Base-by-base conservation (phyloP, 2,797 vertebrate genomes). In the Anguilla anguilla region DNA sequence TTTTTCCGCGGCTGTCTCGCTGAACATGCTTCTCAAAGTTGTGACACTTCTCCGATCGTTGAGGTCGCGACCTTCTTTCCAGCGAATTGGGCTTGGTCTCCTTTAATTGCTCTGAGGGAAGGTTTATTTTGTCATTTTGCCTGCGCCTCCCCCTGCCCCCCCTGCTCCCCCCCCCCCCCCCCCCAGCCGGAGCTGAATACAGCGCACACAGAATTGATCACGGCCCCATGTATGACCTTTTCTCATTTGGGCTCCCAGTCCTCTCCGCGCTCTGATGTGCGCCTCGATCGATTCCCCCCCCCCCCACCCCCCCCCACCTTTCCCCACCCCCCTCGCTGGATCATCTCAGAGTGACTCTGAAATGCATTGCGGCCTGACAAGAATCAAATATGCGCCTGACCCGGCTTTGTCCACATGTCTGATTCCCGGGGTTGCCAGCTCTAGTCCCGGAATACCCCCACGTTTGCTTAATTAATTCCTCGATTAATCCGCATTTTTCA, bases 221-320 rank as follows among this genome's bases (percentile, higher is more conserved):
- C 90, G 90, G 88, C 93, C 93, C 93, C 94, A 93, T 92, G 94
- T 6, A 89, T 96, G 95, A 96, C 95, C 96, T 96, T 96, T 95
- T 94, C 91, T 89, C 91, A 89, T 94, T 90, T 91, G 86, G 91
- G 93, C 93, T 93, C 92, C 89, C 91, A 90, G 83, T 59, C 91
- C 83, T 86, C 91, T 91, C 92, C 89, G 90, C 91, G 91, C 93
- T 94, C 94, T 94, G 94, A 95, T 94, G 93, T 35, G 92, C 91
- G 91, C 91, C 7, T 15, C 88, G 91, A 96, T 96, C 94, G 90
- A 96, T 96, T 85, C 85, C 87, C 89, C 87, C 28, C 64, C 2
- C n/a, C 13, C 22, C n/a, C n/a, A n/a, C n/a, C n/a, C n/a, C 19
- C 57, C 13, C 13, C 13, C 59, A 57, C 9, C 55, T 9, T 7